These are phyloP conservation scores for Pelecanoides urinatrix DNA, from an alignment of 2,113 vertebrate genomes.

Conservation along the genomic window DNA sequence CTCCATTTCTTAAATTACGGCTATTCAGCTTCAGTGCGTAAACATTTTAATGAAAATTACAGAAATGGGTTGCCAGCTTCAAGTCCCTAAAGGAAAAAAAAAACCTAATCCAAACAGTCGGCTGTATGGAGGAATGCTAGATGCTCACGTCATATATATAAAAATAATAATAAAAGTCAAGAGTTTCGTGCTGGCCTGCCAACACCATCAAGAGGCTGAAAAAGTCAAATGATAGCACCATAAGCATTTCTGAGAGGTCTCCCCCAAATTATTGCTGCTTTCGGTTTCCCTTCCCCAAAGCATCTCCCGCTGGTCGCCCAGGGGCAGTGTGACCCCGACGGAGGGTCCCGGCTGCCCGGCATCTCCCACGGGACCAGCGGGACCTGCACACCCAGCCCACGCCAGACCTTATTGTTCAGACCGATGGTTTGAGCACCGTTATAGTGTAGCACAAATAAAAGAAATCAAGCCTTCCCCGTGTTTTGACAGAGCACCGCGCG, in stretches of 20 bases:
- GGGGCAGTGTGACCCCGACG: background rate
- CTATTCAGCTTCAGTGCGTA: background rate
- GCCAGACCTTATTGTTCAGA: background rate
- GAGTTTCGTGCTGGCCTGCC: slow-evolving; percentile 45
- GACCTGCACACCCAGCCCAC: background rate
- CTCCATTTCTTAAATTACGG: background rate
- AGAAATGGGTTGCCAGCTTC: background rate
- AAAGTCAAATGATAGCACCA: slow-evolving; percentile 26
- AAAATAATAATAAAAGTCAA: slow-evolving; percentile 49
- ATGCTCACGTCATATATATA: background rate
- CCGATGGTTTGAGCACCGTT: background rate
- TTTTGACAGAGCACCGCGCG: background rate
- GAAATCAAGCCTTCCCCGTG: background rate
- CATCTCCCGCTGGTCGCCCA: accelerated
- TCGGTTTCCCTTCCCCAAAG: background rate
- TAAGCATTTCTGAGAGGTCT: background rate
- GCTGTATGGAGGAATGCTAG: background rate
- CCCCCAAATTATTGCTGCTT: background rate
- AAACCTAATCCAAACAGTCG: background rate
- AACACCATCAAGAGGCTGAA: slow-evolving; percentile 39
- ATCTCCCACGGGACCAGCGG: accelerated
- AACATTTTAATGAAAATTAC: background rate
- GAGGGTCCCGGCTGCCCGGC: background rate
- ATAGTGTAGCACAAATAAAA: background rate
- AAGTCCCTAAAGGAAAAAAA: background rate